phyloP scores from a whole-genome alignment of 37 sponge, comb jelly and placozoan genomes.

The Spongilla lacustris region DNA sequence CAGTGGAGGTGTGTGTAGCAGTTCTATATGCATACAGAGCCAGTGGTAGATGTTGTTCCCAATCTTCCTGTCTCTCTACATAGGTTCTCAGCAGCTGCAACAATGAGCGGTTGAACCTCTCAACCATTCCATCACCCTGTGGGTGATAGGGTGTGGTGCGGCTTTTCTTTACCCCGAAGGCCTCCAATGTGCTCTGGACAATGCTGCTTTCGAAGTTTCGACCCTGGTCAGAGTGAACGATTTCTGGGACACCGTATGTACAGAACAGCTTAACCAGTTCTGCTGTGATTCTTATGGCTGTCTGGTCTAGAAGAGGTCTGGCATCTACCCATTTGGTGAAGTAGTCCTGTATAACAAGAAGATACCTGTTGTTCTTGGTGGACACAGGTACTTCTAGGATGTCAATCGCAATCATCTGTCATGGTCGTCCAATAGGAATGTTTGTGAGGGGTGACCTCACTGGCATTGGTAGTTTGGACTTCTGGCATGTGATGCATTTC shows the following conservation, averaged over 20 bases:
- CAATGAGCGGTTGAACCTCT: conserved; percentile 51
- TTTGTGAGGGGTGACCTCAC: conserved; percentile 15
- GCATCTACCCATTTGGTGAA: conserved; percentile 72
- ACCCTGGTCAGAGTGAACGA: conserved; percentile 69
- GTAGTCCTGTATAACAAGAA: conserved; percentile 47
- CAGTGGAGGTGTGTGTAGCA: conserved; percentile 36
- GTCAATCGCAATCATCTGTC: conserved; percentile 53
- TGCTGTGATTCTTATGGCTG: conserved; percentile 16
- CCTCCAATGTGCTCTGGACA: conserved; percentile 22
- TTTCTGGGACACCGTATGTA: conserved; percentile 25
- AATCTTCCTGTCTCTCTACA: conserved; percentile 9
- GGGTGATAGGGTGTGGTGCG: conserved; percentile 59
- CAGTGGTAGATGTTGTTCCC: conserved; percentile 50
- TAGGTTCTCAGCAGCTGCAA: conserved; percentile 50
- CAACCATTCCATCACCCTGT: conserved; percentile 64
- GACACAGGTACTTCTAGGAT: conserved; percentile 48
- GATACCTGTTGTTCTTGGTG: background rate
- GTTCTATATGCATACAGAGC: conserved; percentile 44
- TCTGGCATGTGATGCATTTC: conserved; percentile 43
- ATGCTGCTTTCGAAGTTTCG: conserved; percentile 54
- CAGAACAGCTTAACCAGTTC: conserved; percentile 25
- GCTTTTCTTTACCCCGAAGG: conserved; percentile 41
- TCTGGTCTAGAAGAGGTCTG: conserved; percentile 25
- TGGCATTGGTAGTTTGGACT: conserved; percentile 12
- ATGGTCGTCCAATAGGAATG: conserved; percentile 20